Conservation (phyloP, 2,113 vertebrate species). For the Microtus richardsoni region DNA sequence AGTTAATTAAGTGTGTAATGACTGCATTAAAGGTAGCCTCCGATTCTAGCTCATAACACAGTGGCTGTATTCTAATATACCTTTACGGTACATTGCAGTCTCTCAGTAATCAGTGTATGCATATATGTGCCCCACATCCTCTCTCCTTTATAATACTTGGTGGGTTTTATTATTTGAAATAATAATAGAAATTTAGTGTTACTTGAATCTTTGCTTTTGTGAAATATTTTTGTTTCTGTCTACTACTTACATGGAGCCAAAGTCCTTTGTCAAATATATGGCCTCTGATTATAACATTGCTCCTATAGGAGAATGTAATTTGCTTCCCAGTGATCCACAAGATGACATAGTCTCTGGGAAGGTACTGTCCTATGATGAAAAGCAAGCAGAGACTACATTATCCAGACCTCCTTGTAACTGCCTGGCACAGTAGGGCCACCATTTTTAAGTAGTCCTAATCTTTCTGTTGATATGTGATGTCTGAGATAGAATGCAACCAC, state of each 20-base stretch:
- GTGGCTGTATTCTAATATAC: constrained; percentile 66
- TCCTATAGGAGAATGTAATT: constrained; percentile 75
- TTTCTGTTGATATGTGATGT: constrained; percentile 50
- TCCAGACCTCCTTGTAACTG: constrained; percentile 50
- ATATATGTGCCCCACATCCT: constrained; percentile 17
- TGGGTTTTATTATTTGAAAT: constrained; percentile 71
- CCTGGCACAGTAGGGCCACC: constrained; percentile 33
- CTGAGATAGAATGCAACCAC: constrained; percentile 30
- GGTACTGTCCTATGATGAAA: constrained; percentile 45
- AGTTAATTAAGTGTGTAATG: constrained; percentile 68
- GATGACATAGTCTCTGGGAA: constrained; percentile 69
- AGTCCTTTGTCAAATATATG: constrained; percentile 67
- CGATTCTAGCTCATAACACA: constrained; percentile 66
- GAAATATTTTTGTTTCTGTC: constrained; percentile 60
- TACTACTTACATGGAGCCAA: constrained; percentile 53
- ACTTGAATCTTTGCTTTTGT: constrained; percentile 69
- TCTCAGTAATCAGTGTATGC: constrained; percentile 18
- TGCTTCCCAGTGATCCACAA: constrained; percentile 67
- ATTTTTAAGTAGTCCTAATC: constrained; percentile 44
- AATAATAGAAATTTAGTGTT: constrained; percentile 69
- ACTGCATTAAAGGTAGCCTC: constrained; percentile 65
- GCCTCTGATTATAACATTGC: constrained; percentile 67
- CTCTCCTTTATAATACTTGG: constrained; percentile 65
- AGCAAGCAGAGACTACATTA: constrained; percentile 30
- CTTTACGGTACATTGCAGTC: constrained; percentile 64